These are phyloP conservation scores for Entomyzon cyanotis DNA, from an alignment of 2,113 vertebrate species.

Conservation along the genomic window DNA sequence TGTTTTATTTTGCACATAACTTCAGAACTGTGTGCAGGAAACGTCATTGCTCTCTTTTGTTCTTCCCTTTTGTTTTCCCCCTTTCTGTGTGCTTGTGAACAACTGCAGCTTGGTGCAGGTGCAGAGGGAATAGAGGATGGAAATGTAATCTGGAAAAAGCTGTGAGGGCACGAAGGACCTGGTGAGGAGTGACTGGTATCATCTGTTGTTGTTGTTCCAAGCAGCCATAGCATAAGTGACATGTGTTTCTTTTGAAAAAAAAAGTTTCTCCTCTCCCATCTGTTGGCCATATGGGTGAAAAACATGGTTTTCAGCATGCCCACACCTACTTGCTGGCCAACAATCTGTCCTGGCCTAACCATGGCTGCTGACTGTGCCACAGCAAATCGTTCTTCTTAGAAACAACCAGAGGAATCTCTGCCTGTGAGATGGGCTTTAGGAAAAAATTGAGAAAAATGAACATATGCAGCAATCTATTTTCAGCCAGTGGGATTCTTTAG, in stretches of 20 bases:
- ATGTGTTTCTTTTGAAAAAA: slow-evolving; percentile 4
- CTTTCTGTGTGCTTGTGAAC: neutral
- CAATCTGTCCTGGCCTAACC: slow-evolving; percentile 44
- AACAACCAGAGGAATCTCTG: slow-evolving; percentile 15
- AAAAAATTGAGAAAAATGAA: slow-evolving; percentile 28
- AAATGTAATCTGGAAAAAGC: slow-evolving; percentile 6
- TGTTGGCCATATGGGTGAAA: slow-evolving; percentile 46
- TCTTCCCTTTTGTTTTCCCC: neutral
- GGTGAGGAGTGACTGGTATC: slow-evolving; percentile 15
- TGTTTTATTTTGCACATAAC: neutral
- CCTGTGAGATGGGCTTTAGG: neutral
- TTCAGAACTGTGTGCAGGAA: neutral
- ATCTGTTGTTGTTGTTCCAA: slow-evolving; percentile 46
- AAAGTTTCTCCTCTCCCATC: slow-evolving; percentile 30
- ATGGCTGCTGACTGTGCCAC: neutral
- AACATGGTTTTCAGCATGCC: slow-evolving; percentile 18
- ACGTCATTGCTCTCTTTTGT: neutral
- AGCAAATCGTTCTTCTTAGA: slow-evolving; percentile 9
- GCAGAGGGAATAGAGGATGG: neutral
- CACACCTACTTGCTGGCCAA: slow-evolving; percentile 1
- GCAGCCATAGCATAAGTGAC: neutral
- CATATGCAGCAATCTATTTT: slow-evolving; percentile 33
- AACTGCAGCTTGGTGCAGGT: neutral
- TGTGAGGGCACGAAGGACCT: neutral
- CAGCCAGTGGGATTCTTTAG: neutral